These are phyloP conservation scores for Orchesella cincta DNA, from an alignment of 1,140 invertebrate genomes.

Conservation along the genomic window DNA sequence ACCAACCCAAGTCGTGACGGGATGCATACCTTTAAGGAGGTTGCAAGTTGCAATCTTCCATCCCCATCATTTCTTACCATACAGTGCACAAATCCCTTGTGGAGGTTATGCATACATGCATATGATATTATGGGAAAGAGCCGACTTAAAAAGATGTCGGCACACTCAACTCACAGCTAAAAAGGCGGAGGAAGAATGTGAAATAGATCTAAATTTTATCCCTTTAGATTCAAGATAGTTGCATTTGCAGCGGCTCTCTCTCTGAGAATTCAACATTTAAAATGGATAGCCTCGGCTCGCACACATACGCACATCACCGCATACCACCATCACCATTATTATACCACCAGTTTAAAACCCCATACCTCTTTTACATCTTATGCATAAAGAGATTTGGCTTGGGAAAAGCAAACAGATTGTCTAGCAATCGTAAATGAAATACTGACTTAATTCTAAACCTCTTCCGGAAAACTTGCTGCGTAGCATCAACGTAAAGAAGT, in stretches of 20 bases:
- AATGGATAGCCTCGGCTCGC: no score
- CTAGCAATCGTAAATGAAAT: background rate
- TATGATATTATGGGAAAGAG: background rate
- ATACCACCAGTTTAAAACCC: no score
- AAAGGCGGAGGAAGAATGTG: background rate
- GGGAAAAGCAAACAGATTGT: background rate
- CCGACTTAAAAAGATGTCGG: background rate
- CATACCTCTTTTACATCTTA: no score
- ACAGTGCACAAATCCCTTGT: background rate
- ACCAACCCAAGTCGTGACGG: background rate
- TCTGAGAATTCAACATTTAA: no score
- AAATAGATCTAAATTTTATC: background rate
- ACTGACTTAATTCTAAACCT: background rate
- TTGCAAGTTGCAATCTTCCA: background rate
- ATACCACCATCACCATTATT: no score
- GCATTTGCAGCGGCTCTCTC: no score
- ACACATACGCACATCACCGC: no score
- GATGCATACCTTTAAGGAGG: background rate
- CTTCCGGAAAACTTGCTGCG: background rate
- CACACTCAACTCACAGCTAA: no score
- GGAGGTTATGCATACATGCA: background rate
- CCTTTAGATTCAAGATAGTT: background rate
- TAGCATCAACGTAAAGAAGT: no score
- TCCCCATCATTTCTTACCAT: background rate
- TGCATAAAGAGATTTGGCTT: background rate